A percentile compares a stretch with the other conserved stretches of the same genome.
These are phyloP conservation scores for Lagenorhynchus albirostris DNA, from an alignment of 2,113 vertebrate genomes.

Conservation along the genomic window DNA sequence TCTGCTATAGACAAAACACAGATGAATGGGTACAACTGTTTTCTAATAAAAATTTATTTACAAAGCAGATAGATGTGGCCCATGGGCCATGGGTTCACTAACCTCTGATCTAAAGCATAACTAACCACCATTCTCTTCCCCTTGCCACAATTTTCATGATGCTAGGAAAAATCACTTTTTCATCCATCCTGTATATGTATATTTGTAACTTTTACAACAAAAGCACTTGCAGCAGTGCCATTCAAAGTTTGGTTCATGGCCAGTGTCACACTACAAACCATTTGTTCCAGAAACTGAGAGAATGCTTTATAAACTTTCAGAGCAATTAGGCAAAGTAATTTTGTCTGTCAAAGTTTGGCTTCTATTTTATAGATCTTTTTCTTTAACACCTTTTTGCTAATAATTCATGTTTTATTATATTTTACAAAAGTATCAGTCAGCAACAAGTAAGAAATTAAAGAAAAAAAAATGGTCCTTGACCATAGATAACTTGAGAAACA, in stretches of 20 bases:
- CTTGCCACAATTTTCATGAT: neutral
- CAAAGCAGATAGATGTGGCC: neutral
- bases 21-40: neutral
- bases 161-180: neutral
- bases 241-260: neutral
- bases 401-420: neutral
- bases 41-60: constrained; percentile 18
- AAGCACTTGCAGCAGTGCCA: neutral
- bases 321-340: neutral
- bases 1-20: neutral
- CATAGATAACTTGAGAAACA: neutral
- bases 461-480: neutral
- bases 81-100: neutral
- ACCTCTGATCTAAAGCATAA: neutral
- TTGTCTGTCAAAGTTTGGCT: neutral
- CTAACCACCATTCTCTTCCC: neutral
- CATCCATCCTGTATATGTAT: neutral
- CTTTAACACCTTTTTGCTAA: neutral
- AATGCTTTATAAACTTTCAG: neutral
- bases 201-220: neutral
- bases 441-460: neutral
- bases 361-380: neutral
- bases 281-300: neutral
- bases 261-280: neutral
- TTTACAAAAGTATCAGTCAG: neutral